Percentiles rank a stretch among this genome's conserved stretches.
Evolutionary conservation across 92 coral and sea anemone genomes (phyloP).

Genomic region (Epizoanthus rinbou): DNA sequence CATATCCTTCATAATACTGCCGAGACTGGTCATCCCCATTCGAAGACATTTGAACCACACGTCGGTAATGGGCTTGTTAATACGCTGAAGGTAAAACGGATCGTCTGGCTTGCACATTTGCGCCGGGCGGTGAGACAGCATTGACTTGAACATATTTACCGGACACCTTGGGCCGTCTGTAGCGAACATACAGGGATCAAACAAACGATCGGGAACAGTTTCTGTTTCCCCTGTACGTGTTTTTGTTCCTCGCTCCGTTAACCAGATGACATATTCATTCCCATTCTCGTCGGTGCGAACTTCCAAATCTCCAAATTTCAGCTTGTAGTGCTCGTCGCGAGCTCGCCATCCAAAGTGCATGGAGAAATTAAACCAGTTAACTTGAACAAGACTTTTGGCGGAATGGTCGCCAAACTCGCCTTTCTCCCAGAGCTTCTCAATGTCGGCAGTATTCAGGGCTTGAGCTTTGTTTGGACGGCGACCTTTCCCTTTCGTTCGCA

Average conservation of each 20-base stretch:
- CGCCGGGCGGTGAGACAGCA: slow-evolving; percentile 17
- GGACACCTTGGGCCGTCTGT: slow-evolving; percentile 43
- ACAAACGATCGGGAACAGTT: slow-evolving; percentile 45
- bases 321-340: not conserved
- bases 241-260: slow-evolving; percentile 45
- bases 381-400: slow-evolving; percentile 6
- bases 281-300: slow-evolving; percentile 43
- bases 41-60: slow-evolving; percentile 35
- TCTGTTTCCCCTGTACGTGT: slow-evolving; percentile 55
- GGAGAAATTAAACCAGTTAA: not conserved
- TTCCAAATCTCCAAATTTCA: slow-evolving; percentile 41
- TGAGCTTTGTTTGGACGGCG: slow-evolving; percentile 11
- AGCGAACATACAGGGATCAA: slow-evolving; percentile 51
- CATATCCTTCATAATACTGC: not conserved
- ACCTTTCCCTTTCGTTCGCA: slow-evolving; percentile 4
- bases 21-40: slow-evolving; percentile 6
- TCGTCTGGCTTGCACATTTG: slow-evolving; percentile 37
- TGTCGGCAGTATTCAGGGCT: not conserved
- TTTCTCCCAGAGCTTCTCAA: slow-evolving; percentile 37
- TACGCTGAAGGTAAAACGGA: slow-evolving; percentile 19
- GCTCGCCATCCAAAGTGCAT: slow-evolving; percentile 25
- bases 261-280: slow-evolving; percentile 46
- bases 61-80: slow-evolving; percentile 7
- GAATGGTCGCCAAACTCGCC: slow-evolving; percentile 16
- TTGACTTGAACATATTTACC: slow-evolving; percentile 39